Evolutionary conservation across 2,113 vertebrate genomes (phyloP), one percentile per base, ranked within the genome.

Genomic region (Epinephelus lanceolatus): DNA sequence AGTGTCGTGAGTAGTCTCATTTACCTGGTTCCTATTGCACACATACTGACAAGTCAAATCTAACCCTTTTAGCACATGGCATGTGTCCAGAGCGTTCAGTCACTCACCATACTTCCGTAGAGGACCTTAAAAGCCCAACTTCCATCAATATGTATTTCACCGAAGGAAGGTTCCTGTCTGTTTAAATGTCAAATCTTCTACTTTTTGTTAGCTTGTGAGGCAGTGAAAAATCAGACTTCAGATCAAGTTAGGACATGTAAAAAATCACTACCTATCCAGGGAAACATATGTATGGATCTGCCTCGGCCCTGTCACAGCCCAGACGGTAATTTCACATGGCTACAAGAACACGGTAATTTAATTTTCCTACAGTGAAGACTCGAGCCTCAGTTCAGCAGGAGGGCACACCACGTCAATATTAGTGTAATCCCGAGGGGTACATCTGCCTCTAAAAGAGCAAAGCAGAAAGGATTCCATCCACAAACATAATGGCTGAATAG

Each of bases 21-120:
- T 86, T 81, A 83, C 63, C 56, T 33, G 47, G 14, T 71, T 23
- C 15, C 0, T 53, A 42, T 0, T 23, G 12, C 77, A 61, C 72
- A 25, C 51, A 23, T 30, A 19, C 21, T 70, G 40, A 76, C 3
- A 60, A 55, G 49, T n/a, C 27, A 81, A 71, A 75, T 61, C 19
- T 14, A 60, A 75, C 23, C 63, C 71, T 78, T 76, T 87, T 71
- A 82, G 68, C 45, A 18, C 62, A 49, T 21, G 21, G 71, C 53
- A 45, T 13, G 23, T 19, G 47, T 45, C 42, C 42, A 45, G 42
- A 9, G 57, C 57, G 13, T 52, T 67, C 51, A 15, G 21, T 60
- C 70, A 40, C 53, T 72, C 59, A 9, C 5, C 51, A 19, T 6
- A 25, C n/a, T 78, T 71, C 8, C 9, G 40, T 10, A 55, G 74